A percentile compares a stretch with the other conserved stretches of the same genome.
phyloP scores from a whole-genome alignment of 2,797 vertebrate species.

The Philypnodon macrostomus region DNA sequence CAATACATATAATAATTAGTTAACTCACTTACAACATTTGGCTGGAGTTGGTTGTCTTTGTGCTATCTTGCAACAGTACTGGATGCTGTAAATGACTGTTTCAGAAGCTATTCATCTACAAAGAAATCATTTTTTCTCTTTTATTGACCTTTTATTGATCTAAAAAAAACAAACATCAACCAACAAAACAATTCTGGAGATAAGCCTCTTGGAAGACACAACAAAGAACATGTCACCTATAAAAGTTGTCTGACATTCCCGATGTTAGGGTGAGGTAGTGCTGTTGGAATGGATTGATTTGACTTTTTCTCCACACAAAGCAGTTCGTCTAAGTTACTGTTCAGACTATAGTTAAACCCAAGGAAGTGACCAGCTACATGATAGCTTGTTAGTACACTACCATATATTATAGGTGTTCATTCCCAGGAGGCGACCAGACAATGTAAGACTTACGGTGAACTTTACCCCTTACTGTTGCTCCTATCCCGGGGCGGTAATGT shows the following conservation, averaged over 20 bases:
- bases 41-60: too few species aligned
- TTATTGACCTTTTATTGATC: too few species aligned
- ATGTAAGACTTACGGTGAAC: slow-evolving; percentile 55
- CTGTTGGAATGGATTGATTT: slow-evolving; percentile 16
- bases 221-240: not conserved
- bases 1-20: too few species aligned
- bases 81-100: too few species aligned
- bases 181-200: too few species aligned
- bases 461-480: slow-evolving; percentile 48
- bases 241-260: not conserved
- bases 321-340: slow-evolving; percentile 8
- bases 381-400: slow-evolving; percentile 30
- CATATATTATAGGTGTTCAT: slow-evolving; percentile 53
- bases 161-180: too few species aligned
- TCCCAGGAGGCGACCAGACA: slow-evolving; percentile 45
- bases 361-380: slow-evolving; percentile 44
- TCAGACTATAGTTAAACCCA: slow-evolving; percentile 14
- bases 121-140: too few species aligned
- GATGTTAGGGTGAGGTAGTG: not conserved
- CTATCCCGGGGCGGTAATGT: slow-evolving; percentile 65
- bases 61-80: too few species aligned
- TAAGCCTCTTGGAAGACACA: not conserved
- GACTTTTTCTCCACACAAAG: not conserved
- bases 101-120: too few species aligned
- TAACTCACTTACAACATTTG: too few species aligned